A percentile compares a stretch with the other conserved stretches of the same genome.
Conservation (phyloP, 2,888 invertebrate species). For the Troides oblongomaculatus region DNA sequence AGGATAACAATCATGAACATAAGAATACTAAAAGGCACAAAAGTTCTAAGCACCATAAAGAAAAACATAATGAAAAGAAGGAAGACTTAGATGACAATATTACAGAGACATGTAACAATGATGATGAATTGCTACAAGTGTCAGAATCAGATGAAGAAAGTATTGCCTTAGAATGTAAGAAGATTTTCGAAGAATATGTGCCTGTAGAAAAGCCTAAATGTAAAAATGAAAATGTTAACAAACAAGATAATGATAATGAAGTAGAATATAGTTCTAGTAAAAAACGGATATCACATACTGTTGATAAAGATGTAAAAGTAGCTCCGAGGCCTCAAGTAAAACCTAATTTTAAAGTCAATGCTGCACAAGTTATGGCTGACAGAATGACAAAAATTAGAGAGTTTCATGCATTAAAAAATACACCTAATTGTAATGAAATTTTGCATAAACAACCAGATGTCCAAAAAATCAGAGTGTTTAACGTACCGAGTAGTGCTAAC, state of each 20-base stretch:
- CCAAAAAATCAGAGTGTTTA: constrained; percentile 51
- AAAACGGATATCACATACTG: constrained; percentile 87
- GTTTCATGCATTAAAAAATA: constrained; percentile 63
- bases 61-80: constrained; percentile 47
- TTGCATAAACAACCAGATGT: constrained; percentile 33
- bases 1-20: constrained; percentile 35
- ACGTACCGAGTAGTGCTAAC: constrained; percentile 46
- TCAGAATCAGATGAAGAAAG: constrained; percentile 84
- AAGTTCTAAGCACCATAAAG: constrained; percentile 52
- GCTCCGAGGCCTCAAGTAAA: constrained; percentile 59
- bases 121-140: constrained; percentile 56
- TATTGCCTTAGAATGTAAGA: constrained; percentile 90
- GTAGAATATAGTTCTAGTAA: constrained; percentile 74
- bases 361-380: constrained; percentile 77
- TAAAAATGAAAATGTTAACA: constrained; percentile 46
- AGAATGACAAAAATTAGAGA: constrained; percentile 73
- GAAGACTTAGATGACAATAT: constrained; percentile 50
- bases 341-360: constrained; percentile 77
- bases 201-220: constrained; percentile 58
- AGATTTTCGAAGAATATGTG: constrained; percentile 91
- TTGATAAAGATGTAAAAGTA: constrained; percentile 70
- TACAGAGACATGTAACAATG: constrained; percentile 41
- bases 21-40: constrained; percentile 46
- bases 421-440: constrained; percentile 33
- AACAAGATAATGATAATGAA: constrained; percentile 44